Conservation (phyloP, 2,113 vertebrate species). For the Zeus faber region DNA sequence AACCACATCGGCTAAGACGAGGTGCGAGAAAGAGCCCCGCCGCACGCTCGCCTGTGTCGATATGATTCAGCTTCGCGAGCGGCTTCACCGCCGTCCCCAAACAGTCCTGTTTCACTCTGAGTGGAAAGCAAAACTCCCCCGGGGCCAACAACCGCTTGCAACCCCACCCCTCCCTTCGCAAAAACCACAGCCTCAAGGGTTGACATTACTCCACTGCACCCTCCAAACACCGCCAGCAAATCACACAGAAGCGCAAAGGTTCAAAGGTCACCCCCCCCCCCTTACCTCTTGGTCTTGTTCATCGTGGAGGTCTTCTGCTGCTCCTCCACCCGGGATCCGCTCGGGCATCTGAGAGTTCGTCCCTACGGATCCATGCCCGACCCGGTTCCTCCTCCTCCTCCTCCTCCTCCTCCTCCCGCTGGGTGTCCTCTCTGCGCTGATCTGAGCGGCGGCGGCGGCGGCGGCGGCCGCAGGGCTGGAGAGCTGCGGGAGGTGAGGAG, state of each 20-base stretch:
- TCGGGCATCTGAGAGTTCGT: constrained; percentile 64
- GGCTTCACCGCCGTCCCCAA: background rate
- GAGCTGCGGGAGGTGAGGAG: constrained; percentile 14
- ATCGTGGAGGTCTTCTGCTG: constrained; percentile 66
- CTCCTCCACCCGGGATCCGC: constrained; percentile 50
- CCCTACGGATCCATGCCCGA: constrained; percentile 67
- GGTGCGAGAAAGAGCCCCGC: too few relatives aligned
- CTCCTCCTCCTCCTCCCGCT: constrained; percentile 38
- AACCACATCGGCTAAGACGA: too few relatives aligned
- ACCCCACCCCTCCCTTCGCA: background rate
- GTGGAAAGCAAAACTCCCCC: background rate
- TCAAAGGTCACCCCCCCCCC: background rate
- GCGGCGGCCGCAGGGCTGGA: background rate
- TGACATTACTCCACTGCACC: background rate
- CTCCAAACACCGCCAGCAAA: background rate
- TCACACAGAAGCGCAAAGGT: background rate
- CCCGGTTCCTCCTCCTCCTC: constrained; percentile 41
- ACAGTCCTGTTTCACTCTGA: background rate
- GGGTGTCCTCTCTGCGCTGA: constrained; percentile 31
- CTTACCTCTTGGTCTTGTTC: constrained; percentile 78
- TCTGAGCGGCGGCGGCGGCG: constrained; percentile 34
- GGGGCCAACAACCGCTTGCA: background rate
- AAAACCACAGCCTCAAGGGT: background rate
- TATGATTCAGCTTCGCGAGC: background rate
- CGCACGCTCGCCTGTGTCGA: too few relatives aligned